These are phyloP conservation scores for Dusona sp. DNA, from an alignment of 2,888 invertebrate species.

Conservation along the genomic window DNA sequence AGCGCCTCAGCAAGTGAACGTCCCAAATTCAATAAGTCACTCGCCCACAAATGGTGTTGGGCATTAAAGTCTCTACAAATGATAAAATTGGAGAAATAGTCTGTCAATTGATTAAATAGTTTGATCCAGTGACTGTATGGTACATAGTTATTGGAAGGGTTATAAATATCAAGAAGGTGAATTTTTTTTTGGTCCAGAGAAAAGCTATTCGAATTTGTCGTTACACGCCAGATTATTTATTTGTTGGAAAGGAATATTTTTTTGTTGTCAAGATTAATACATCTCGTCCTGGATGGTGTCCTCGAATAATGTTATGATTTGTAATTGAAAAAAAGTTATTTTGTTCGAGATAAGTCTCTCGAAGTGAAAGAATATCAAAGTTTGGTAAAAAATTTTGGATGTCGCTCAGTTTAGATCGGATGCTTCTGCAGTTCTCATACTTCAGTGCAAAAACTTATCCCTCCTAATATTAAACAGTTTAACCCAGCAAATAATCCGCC, in stretches of 20 bases:
- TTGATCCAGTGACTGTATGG: background rate
- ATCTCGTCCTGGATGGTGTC: background rate
- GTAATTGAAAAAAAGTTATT: background rate
- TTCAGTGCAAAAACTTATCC: too few relatives aligned
- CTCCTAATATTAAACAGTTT: too few relatives aligned
- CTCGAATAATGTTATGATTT: background rate
- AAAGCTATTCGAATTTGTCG: background rate
- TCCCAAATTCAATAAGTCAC: too few relatives aligned
- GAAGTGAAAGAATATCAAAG: background rate
- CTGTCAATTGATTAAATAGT: too few relatives aligned
- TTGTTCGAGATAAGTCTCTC: background rate
- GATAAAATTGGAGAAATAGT: too few relatives aligned
- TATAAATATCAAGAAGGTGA: background rate
- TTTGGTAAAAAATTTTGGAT: background rate
- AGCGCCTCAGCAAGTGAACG: background rate
- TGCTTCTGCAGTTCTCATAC: background rate
- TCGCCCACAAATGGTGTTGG: too few relatives aligned
- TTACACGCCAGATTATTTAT: background rate
- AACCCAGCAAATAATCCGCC: too few relatives aligned
- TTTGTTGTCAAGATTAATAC: background rate
- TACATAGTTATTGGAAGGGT: background rate
- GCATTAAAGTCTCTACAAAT: too few relatives aligned
- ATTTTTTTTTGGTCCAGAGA: too few relatives aligned
- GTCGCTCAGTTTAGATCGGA: background rate
- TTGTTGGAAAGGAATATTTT: background rate